Evolutionary conservation across 2,888 invertebrate species (phyloP).

Genomic region (Cerastis leucographa): DNA sequence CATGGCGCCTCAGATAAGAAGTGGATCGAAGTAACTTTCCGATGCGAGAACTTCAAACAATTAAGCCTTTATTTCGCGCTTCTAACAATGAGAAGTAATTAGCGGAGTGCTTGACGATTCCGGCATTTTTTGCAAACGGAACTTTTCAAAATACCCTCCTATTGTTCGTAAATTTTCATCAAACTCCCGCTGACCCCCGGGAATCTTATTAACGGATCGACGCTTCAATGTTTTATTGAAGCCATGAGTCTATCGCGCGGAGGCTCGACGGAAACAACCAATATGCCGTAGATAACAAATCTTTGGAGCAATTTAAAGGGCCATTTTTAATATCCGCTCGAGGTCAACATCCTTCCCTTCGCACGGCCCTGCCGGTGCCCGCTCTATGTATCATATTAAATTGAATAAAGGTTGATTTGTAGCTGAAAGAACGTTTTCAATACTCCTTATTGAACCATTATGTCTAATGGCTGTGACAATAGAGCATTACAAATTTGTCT

Average conservation of each 20-base stretch:
- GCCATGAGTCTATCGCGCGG: conserved; percentile 74
- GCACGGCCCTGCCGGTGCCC: conserved; percentile 73
- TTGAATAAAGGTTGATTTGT: conserved; percentile 85
- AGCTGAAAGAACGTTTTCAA: conserved; percentile 87
- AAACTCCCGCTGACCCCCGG: conserved; percentile 73
- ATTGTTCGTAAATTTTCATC: conserved; percentile 80
- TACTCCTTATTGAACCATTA: conserved; percentile 88
- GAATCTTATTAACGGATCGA: conserved; percentile 79
- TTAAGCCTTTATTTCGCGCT: conserved; percentile 84
- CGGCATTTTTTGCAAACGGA: conserved; percentile 76
- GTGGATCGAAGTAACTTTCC: conserved; percentile 75
- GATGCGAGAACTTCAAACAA: conserved; percentile 83
- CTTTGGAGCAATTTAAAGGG: conserved; percentile 84
- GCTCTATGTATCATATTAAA: conserved; percentile 79
- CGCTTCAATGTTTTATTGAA: conserved; percentile 66
- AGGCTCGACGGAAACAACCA: conserved; percentile 80
- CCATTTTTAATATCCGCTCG: conserved; percentile 87
- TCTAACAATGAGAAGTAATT: conserved; percentile 86
- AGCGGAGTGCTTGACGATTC: conserved; percentile 77
- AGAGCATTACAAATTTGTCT: conserved; percentile 89
- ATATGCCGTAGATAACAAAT: conserved; percentile 83
- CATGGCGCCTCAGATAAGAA: conserved; percentile 72
- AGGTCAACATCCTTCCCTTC: conserved; percentile 85
- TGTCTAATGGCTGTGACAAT: conserved; percentile 88
- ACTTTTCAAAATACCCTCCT: conserved; percentile 72